Conservation (phyloP, 2,797 vertebrate genomes). For the Bufotes viridis region DNA sequence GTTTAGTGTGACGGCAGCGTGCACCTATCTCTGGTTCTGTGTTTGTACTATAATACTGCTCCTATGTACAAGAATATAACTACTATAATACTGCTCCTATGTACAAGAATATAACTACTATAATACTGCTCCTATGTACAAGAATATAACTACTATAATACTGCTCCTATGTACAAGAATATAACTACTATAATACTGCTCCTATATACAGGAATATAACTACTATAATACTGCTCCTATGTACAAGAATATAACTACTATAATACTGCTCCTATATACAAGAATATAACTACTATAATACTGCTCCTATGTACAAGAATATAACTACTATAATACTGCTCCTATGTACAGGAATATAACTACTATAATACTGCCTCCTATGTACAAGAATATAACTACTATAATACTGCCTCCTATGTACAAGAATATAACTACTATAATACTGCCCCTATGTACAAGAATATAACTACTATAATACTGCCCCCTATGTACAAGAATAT, state of each 20-base stretch:
- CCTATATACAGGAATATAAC: background rate
- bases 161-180: no score
- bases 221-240: no score
- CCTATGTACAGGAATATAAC: background rate
- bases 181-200: no score
- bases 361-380: background rate
- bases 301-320: slow-evolving; percentile 6
- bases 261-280: slow-evolving; percentile 8
- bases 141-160: no score
- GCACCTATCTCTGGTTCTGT: no score
- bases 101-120: no score
- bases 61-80: no score
- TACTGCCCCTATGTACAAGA: background rate
- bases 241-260: background rate
- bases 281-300: slow-evolving; percentile 19
- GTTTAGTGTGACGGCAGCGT: no score
- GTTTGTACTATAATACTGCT: no score
- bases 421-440: slow-evolving; percentile 15
- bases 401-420: slow-evolving; percentile 13
- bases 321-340: slow-evolving; percentile 14
- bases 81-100: no score
- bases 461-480: no score
- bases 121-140: no score
- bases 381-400: slow-evolving; percentile 5
- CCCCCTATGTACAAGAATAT: background rate